A percentile compares a stretch with the other conserved stretches of the same genome.
Conservation (phyloP, 2,888 invertebrate genomes). For the Habroteleia sp. region DNA sequence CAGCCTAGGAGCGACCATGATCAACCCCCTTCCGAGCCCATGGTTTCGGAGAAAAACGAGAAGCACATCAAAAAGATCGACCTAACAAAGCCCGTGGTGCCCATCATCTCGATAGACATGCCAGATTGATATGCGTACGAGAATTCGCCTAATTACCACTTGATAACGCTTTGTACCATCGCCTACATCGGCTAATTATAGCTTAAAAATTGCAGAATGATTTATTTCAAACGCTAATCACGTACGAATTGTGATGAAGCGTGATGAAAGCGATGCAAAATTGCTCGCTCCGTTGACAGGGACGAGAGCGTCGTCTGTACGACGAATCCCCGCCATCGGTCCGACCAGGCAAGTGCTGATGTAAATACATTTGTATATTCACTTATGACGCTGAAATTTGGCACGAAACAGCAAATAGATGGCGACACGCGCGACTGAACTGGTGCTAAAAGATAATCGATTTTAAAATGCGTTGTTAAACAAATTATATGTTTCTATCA, state of each 20-base stretch:
- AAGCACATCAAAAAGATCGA: constrained; percentile 89
- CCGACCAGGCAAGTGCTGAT: no score
- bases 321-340: no score
- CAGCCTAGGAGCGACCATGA: constrained; percentile 83
- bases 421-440: constrained; percentile 3
- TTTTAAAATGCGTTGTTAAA: constrained; percentile 4
- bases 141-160: constrained; percentile 15
- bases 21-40: constrained; percentile 80
- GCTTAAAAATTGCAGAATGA: no score
- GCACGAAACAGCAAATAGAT: background rate
- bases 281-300: no score
- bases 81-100: constrained; percentile 91
- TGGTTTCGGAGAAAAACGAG: constrained; percentile 84
- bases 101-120: constrained; percentile 94
- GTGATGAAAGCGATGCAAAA: no score
- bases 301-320: no score
- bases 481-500: constrained; percentile 11
- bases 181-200: no score
- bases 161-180: no score
- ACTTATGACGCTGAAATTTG: constrained; percentile 3
- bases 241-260: no score
- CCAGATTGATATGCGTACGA: constrained; percentile 87
- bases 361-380: constrained; percentile 33
- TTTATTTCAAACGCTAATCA: no score
- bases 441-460: constrained; percentile 23